Evolutionary conservation across 2,888 invertebrate genomes (phyloP).

Genomic region (Bombylius major): DNA sequence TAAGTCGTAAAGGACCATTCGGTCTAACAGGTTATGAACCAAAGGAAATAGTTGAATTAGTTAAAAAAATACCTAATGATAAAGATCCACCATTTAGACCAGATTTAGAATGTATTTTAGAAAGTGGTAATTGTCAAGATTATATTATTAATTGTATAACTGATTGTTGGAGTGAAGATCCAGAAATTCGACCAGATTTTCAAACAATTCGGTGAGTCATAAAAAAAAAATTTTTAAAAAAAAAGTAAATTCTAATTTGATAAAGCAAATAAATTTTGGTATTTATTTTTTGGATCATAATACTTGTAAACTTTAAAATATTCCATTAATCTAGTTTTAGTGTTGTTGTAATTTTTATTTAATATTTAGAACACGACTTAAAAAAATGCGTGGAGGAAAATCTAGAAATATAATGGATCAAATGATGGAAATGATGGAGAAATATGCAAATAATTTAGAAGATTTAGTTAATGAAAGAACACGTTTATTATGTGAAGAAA

Average conservation of each 20-base stretch:
- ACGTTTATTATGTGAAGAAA: constrained; percentile 77
- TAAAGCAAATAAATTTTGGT: too few relatives aligned
- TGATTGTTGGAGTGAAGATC: constrained; percentile 83
- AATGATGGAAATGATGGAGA: constrained; percentile 98
- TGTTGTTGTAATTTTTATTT: neutral
- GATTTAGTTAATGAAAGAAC: constrained; percentile 88
- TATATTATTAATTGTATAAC: constrained; percentile 70
- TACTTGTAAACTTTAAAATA: neutral
- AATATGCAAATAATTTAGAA: constrained; percentile 88
- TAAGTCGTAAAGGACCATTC: constrained; percentile 83
- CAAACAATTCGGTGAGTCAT: constrained; percentile 48
- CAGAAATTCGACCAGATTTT: constrained; percentile 75
- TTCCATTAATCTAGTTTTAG: neutral
- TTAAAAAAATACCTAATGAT: constrained; percentile 54
- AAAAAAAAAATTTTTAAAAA: neutral
- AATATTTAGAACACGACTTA: constrained; percentile 47
- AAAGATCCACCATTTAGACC: constrained; percentile 68
- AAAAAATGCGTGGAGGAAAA: constrained; percentile 82
- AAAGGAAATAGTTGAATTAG: constrained; percentile 80
- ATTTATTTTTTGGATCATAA: too few relatives aligned
- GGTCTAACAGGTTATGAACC: constrained; percentile 67
- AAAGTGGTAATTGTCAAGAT: constrained; percentile 62
- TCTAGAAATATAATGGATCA: constrained; percentile 86
- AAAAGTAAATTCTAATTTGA: too few relatives aligned
- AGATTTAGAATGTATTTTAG: constrained; percentile 56